Evolutionary conservation across 53 echinoderm and acorn worm genomes (phyloP).

Genomic region (Luidia sarsii): DNA sequence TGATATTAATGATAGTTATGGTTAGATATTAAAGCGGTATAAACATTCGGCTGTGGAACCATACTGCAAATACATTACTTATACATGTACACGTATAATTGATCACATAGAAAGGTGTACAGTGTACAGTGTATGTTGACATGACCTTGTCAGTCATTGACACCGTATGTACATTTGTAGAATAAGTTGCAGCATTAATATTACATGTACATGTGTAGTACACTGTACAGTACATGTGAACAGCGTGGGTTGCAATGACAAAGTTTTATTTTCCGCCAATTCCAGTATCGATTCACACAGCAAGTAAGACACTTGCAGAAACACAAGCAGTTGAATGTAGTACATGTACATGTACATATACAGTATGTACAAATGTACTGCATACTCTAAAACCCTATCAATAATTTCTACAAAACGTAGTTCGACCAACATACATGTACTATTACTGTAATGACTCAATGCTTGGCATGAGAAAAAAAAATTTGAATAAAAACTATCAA

Average conservation of each 20-base stretch:
- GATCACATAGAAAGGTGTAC: too few relatives aligned
- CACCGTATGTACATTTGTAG: too few relatives aligned
- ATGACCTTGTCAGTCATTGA: too few relatives aligned
- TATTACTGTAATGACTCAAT: neutral
- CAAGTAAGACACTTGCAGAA: neutral
- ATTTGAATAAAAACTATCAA: neutral
- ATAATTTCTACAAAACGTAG: neutral
- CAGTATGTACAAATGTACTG: neutral
- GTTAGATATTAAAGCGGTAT: too few relatives aligned
- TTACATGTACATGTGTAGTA: neutral
- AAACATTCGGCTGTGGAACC: too few relatives aligned
- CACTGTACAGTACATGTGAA: neutral
- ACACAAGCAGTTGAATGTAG: neutral
- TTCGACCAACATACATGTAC: neutral
- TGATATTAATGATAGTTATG: too few relatives aligned
- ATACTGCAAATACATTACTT: too few relatives aligned
- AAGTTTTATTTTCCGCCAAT: neutral
- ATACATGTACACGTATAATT: neutral
- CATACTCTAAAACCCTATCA: neutral
- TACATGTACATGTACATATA: slow-evolving; percentile 5
- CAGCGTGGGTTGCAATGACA: neutral
- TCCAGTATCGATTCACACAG: neutral
- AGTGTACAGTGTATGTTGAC: too few relatives aligned
- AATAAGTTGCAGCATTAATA: neutral
- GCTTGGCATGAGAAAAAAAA: neutral